Conservation (phyloP, 2,113 vertebrate species). For the Zosterops borbonicus region DNA sequence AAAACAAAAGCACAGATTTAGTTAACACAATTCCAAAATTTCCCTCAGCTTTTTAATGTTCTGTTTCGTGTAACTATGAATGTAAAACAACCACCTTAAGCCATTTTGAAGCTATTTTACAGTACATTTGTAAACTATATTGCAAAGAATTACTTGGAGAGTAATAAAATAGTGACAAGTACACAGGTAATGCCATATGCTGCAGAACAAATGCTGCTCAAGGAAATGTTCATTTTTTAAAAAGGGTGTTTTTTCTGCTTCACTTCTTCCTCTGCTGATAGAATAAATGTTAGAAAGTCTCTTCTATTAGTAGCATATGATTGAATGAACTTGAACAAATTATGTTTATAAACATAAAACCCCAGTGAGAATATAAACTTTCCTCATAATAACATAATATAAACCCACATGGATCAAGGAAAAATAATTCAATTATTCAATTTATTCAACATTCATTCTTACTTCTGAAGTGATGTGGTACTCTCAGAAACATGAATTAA, state of each 20-base stretch:
- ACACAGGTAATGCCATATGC: accelerated
- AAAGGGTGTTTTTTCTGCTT: not conserved
- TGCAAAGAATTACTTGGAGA: not conserved
- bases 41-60: not conserved
- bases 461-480: not conserved
- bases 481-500: not conserved
- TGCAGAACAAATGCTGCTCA: not conserved
- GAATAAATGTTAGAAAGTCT: not conserved
- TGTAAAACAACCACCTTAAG: not conserved
- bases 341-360: not conserved
- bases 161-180: not conserved
- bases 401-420: not conserved
- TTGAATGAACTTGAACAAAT: not conserved
- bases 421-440: not conserved
- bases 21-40: not conserved
- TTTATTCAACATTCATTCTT: not conserved
- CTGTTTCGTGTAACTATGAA: not conserved
- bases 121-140: not conserved
- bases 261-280: not conserved
- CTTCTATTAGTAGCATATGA: not conserved
- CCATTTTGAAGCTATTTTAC: not conserved
- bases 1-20: slow-evolving; percentile 10
- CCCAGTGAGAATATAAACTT: not conserved
- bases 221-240: not conserved
- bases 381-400: not conserved